These are phyloP conservation scores for Oceanodroma tethys DNA, from an alignment of 2,113 vertebrate genomes.

Conservation along the genomic window DNA sequence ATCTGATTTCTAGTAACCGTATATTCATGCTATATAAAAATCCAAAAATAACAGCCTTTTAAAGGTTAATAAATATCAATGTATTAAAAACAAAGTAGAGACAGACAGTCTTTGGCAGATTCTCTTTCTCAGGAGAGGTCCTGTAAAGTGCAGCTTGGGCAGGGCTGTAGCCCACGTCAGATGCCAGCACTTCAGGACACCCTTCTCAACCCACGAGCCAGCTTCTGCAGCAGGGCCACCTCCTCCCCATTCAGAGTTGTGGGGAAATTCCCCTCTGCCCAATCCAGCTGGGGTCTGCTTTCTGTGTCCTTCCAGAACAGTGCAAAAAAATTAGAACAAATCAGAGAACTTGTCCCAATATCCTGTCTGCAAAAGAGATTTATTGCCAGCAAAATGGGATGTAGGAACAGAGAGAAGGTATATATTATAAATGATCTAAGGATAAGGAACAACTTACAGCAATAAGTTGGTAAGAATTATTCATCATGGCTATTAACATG, in stretches of 20 bases:
- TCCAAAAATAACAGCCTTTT: background rate
- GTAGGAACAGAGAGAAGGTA: background rate
- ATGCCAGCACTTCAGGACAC: background rate
- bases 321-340: background rate
- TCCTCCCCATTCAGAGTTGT: background rate
- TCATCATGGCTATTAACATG: conserved; percentile 99
- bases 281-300: background rate
- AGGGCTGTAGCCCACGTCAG: background rate
- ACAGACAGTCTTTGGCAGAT: background rate
- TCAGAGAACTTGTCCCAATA: background rate
- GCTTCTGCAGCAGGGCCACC: background rate
- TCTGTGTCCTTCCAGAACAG: background rate
- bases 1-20: background rate
- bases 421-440: background rate
- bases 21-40: background rate
- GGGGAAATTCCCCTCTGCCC: background rate
- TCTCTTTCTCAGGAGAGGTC: background rate
- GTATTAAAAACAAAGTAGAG: background rate
- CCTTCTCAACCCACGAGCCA: fast-evolving
- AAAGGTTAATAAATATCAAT: background rate
- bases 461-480: conserved; percentile 98
- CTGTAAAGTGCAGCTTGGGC: background rate
- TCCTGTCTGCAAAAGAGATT: background rate
- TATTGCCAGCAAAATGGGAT: background rate
- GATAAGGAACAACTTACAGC: conserved; percentile 81